Conservation (phyloP, 2,888 invertebrate species). For the Bugula neritina region DNA sequence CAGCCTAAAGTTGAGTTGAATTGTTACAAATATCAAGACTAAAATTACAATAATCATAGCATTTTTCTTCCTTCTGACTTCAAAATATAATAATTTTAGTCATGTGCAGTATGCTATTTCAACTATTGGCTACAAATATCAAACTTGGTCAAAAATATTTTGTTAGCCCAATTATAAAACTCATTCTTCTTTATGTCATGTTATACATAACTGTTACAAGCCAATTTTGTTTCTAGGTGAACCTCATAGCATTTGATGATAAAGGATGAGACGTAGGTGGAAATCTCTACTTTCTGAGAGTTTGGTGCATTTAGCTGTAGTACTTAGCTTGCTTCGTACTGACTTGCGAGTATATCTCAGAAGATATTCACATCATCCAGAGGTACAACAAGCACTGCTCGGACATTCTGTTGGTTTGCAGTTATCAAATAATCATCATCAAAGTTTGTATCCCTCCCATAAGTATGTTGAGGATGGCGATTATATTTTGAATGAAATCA, state of each 20-base stretch:
- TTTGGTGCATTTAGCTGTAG: slow-evolving; percentile 14
- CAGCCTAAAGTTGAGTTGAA: too few species aligned
- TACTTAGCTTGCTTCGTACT: slow-evolving; percentile 23
- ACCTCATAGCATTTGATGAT: not conserved
- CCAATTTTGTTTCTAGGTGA: not conserved
- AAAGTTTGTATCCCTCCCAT: not conserved
- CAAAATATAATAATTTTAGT: too few species aligned
- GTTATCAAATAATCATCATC: not conserved
- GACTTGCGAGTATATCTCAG: slow-evolving; percentile 2
- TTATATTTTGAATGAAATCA: not conserved
- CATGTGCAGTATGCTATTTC: too few species aligned
- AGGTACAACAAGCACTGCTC: slow-evolving; percentile 16
- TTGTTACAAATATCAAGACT: too few species aligned
- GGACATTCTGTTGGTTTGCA: slow-evolving; percentile 9
- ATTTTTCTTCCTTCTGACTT: too few species aligned
- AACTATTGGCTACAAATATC: too few species aligned
- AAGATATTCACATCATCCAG: slow-evolving; percentile 10
- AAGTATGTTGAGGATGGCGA: slow-evolving; percentile 11
- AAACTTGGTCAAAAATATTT: too few species aligned
- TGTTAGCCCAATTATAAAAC: too few species aligned
- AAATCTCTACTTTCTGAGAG: not conserved
- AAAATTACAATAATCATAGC: too few species aligned
- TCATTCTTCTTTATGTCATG: too few species aligned
- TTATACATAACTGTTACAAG: not conserved
- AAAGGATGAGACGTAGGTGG: slow-evolving; percentile 4